Evolutionary conservation across 1,140 invertebrate genomes (phyloP).

Genomic region (Drosophila kepulauana): DNA sequence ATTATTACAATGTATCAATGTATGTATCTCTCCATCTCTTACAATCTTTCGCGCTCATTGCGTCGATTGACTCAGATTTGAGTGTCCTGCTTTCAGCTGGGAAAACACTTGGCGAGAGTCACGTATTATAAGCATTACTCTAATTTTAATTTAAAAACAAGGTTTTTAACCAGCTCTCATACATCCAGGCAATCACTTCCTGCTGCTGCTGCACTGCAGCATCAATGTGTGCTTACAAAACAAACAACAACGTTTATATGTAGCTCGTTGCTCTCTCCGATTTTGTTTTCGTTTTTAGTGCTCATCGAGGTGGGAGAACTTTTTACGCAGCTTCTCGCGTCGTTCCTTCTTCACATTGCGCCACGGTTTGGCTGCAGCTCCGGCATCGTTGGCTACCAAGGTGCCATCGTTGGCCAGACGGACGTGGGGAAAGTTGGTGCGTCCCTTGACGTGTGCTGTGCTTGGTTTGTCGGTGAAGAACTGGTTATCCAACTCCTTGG

Average conservation of each 20-base stretch:
- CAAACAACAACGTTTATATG: not conserved
- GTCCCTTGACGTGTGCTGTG: constrained; percentile 86
- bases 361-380: constrained; percentile 90
- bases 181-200: constrained; percentile 1
- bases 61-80: not conserved
- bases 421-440: constrained; percentile 84
- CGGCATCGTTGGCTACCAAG: constrained; percentile 51
- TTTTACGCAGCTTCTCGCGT: constrained; percentile 93
- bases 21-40: not conserved
- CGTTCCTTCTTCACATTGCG: constrained; percentile 93
- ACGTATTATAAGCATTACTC: constrained; percentile 17
- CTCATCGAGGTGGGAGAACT: constrained; percentile 92
- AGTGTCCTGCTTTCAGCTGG: not conserved
- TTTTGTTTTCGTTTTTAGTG: constrained; percentile 80
- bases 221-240: not conserved
- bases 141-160: constrained; percentile 39
- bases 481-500: constrained; percentile 86
- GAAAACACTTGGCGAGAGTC: constrained; percentile 1
- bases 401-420: constrained; percentile 69
- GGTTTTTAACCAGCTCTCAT: constrained; percentile 16
- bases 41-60: not conserved
- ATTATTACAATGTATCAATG: not conserved
- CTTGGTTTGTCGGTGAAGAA: constrained; percentile 86
- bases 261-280: not conserved
- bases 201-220: constrained; percentile 17